Conservation (phyloP, 2,113 vertebrate species). For the Gorilla gorilla region DNA sequence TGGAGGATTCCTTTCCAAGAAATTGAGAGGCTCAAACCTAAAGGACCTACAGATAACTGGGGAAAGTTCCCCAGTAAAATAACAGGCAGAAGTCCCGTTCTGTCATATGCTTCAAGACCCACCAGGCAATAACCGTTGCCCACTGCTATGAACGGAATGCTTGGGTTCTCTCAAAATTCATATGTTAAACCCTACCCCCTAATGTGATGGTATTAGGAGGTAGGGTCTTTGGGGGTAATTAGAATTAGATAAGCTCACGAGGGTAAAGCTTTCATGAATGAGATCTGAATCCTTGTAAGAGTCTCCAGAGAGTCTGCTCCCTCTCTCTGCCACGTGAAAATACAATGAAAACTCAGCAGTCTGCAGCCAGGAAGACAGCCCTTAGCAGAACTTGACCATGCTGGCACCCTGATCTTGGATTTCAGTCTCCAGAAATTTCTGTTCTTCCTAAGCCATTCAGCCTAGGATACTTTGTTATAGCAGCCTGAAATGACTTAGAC, state of each 20-base stretch:
- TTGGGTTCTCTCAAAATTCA: neutral
- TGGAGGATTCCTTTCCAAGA: neutral
- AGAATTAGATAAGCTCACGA: neutral
- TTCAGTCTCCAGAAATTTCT: neutral
- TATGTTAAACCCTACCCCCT: neutral
- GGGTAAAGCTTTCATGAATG: neutral
- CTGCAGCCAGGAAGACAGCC: neutral
- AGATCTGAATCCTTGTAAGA: neutral
- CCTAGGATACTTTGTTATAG: neutral
- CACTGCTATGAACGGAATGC: neutral
- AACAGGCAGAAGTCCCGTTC: neutral
- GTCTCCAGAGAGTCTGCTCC: neutral
- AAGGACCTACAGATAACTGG: neutral
- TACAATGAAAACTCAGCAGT: neutral
- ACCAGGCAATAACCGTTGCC: neutral
- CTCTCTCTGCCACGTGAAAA: neutral
- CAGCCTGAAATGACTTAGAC: neutral
- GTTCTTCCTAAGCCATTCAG: neutral
- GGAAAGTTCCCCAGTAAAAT: neutral
- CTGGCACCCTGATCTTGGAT: neutral
- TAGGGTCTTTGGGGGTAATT: neutral
- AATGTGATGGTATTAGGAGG: neutral
- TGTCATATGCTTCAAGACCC: neutral
- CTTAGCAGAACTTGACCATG: neutral
- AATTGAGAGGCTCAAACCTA: neutral